Evolutionary conservation across 2,797 vertebrate genomes (phyloP).

Genomic region (Pagetopsis macropterus): DNA sequence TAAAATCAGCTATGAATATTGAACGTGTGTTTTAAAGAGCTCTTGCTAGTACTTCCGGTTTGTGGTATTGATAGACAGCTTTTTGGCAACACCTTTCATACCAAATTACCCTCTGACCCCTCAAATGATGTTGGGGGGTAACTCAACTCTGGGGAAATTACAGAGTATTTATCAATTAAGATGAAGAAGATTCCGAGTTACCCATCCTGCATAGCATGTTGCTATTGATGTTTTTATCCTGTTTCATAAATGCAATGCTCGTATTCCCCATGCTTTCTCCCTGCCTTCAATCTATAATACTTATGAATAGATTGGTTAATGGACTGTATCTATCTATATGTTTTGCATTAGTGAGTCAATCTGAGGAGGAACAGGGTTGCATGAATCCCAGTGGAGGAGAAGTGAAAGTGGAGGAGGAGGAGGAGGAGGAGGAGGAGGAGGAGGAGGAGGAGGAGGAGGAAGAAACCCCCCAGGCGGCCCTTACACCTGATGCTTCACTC

Average conservation of each 20-base stretch:
- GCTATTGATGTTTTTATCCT: neutral
- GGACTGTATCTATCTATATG: constrained; percentile 10
- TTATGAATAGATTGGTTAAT: neutral
- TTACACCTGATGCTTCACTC: constrained; percentile 75
- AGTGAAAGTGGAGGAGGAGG: constrained; percentile 41
- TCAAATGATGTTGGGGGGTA: neutral
- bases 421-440: constrained; percentile 36
- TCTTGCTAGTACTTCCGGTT: neutral
- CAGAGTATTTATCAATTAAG: neutral
- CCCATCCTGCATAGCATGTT: neutral
- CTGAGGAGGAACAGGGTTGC: constrained; percentile 58
- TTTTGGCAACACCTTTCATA: neutral
- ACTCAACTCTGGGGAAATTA: neutral
- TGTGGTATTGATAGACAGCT: neutral
- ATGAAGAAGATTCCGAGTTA: no score
- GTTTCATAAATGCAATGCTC: neutral
- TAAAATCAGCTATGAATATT: neutral
- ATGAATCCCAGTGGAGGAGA: constrained; percentile 60
- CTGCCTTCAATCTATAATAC: neutral
- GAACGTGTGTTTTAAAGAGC: neutral
- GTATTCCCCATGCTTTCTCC: neutral
- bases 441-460: constrained; percentile 41
- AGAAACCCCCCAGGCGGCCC: constrained; percentile 60
- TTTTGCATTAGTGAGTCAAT: constrained; percentile 77
- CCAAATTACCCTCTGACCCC: neutral